Conservation (phyloP, 2,888 invertebrate species). For the Lomographa bimaculata region DNA sequence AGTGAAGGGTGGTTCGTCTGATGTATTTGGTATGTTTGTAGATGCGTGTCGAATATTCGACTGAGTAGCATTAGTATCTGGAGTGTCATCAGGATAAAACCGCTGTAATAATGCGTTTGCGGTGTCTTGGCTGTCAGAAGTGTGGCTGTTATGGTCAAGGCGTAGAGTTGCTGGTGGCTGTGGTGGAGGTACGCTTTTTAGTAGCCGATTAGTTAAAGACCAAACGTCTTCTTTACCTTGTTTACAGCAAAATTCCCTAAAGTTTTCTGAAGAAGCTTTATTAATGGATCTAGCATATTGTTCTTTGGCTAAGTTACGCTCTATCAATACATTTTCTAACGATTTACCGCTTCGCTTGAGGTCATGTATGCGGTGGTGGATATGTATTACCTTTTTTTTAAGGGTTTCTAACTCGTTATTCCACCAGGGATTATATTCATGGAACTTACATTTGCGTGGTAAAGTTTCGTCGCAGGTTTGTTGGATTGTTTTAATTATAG, state of each 20-base stretch:
- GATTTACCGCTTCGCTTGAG: constrained; percentile 1
- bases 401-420: background rate
- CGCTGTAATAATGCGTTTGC: constrained; percentile 19
- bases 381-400: background rate
- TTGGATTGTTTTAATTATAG: too few species aligned
- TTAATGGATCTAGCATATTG: constrained; percentile 16
- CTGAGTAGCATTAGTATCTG: background rate
- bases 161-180: constrained; percentile 27
- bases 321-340: background rate
- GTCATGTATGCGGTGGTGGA: constrained; percentile 8
- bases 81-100: too few species aligned
- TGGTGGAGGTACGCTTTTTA: constrained; percentile 16
- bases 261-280: constrained; percentile 17
- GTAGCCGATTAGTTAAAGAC: constrained; percentile 29
- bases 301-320: background rate
- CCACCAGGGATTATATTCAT: constrained; percentile 7
- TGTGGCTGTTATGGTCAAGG: constrained; percentile 10
- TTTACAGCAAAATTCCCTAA: constrained; percentile 29
- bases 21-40: constrained; percentile 2
- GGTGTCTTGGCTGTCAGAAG: constrained; percentile 14
- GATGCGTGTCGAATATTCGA: background rate
- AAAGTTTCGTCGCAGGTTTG: background rate
- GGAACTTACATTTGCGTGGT: background rate
- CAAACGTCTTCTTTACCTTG: constrained; percentile 34
- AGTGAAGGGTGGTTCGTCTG: constrained; percentile 25